Evolutionary conservation across 1,140 invertebrate species (phyloP).

Genomic region (Batillaria attramentaria): DNA sequence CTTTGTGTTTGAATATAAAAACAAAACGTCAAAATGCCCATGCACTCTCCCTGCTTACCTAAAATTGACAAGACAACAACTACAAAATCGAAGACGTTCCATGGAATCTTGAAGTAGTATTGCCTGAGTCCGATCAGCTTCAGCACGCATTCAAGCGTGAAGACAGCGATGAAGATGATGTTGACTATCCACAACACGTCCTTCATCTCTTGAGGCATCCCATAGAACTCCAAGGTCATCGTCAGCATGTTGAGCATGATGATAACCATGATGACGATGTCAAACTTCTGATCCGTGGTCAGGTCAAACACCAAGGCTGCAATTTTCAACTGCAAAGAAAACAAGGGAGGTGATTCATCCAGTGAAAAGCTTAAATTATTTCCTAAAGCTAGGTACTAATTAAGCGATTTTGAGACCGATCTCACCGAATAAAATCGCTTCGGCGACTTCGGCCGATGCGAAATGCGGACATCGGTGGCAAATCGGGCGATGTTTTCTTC

Average conservation of each 20-base stretch:
- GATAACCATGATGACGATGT: conserved; percentile 99
- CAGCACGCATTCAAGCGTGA: conserved; percentile 96
- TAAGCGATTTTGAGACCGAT: too few relatives aligned
- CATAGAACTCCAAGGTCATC: conserved; percentile 98
- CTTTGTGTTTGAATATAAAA: too few relatives aligned
- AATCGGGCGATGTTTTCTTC: too few relatives aligned
- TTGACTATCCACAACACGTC: conserved; percentile 90
- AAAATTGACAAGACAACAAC: conserved; percentile 97
- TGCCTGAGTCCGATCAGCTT: conserved; percentile 97
- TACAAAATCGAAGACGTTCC: conserved; percentile 99
- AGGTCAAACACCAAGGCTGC: conserved; percentile 97
- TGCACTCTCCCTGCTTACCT: conserved; percentile 54
- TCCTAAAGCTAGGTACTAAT: too few relatives aligned
- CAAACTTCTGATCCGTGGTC: conserved; percentile 98
- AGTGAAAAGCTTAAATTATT: too few relatives aligned
- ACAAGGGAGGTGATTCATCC: conserved; percentile 11
- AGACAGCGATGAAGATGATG: conserved; percentile 98
- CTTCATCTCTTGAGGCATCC: conserved; percentile 87
- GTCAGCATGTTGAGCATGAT: conserved; percentile 99
- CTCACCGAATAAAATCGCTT: too few relatives aligned
- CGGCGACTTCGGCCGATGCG: too few relatives aligned
- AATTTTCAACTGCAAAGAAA: conserved; percentile 87
- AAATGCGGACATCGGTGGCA: too few relatives aligned
- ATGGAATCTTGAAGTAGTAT: conserved; percentile 99
- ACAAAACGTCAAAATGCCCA: not conserved